A percentile compares a stretch with the other conserved stretches of the same genome.
Evolutionary conservation across 2,113 vertebrate species (phyloP).

Genomic region (Fulica atra): DNA sequence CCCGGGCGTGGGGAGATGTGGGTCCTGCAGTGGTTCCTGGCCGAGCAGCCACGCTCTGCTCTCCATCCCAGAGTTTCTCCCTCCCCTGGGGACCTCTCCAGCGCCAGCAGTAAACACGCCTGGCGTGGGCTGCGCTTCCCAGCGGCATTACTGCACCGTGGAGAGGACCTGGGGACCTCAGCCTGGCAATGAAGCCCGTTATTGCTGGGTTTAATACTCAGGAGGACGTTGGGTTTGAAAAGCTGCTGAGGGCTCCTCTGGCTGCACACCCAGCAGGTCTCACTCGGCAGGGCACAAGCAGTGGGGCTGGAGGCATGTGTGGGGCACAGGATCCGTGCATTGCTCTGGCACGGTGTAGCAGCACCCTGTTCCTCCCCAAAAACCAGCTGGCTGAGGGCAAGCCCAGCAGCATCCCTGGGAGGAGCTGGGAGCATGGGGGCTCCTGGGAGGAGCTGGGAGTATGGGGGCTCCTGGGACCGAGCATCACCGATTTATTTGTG

Average conservation of each 20-base stretch:
- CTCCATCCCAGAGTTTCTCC: background rate
- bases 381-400: background rate
- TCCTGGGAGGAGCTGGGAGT: background rate
- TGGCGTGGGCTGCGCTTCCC: background rate
- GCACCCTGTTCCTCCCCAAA: background rate
- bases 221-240: background rate
- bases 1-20: accelerated
- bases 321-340: background rate
- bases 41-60: background rate
- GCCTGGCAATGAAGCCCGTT: background rate
- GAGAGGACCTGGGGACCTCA: background rate
- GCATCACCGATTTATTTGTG: background rate
- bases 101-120: background rate
- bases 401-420: background rate
- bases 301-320: background rate
- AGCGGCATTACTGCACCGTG: background rate
- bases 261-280: background rate
- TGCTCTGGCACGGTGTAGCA: accelerated
- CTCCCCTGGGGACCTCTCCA: background rate
- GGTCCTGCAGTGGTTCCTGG: background rate
- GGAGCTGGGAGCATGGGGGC: background rate
- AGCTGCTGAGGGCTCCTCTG: background rate
- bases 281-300: background rate
- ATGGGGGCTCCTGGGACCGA: background rate
- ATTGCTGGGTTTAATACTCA: background rate